These are phyloP conservation scores for Allacma fusca DNA, from an alignment of 2,888 invertebrate species.

Conservation along the genomic window DNA sequence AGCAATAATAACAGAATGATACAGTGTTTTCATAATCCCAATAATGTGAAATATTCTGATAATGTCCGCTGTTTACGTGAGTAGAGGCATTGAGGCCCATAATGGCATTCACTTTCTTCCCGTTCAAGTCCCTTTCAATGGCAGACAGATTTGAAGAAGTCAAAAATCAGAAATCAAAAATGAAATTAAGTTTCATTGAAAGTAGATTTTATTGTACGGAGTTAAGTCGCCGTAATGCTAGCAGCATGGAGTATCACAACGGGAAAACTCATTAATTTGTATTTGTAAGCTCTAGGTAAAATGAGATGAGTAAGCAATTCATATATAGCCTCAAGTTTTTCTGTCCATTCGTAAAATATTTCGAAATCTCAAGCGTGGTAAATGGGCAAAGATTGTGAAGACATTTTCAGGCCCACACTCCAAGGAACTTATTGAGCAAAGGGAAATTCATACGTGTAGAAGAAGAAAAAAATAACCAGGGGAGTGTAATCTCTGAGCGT, in stretches of 20 bases:
- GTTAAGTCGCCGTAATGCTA: not conserved
- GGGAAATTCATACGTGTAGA: too few relatives aligned
- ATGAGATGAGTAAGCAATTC: conserved; percentile 4
- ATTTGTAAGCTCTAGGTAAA: not conserved
- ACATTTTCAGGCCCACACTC: too few relatives aligned
- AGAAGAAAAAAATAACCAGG: too few relatives aligned
- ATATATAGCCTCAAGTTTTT: conserved; percentile 13
- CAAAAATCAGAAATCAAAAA: not conserved
- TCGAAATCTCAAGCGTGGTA: too few relatives aligned
- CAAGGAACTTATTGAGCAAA: too few relatives aligned
- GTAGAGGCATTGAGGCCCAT: too few relatives aligned
- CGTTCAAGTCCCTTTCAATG: not conserved
- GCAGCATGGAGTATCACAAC: not conserved
- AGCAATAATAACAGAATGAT: too few relatives aligned
- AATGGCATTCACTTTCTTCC: not conserved
- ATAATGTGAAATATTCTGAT: too few relatives aligned
- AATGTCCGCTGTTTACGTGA: too few relatives aligned
- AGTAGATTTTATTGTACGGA: not conserved
- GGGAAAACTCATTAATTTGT: not conserved
- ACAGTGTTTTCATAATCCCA: too few relatives aligned
- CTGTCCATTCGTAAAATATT: too few relatives aligned
- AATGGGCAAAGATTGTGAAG: not conserved
- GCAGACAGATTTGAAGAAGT: not conserved
- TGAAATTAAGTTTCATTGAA: not conserved
- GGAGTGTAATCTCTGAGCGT: too few relatives aligned